Conservation (phyloP, 1,140 invertebrate genomes). For the Ceratoteleas bidentatus region DNA sequence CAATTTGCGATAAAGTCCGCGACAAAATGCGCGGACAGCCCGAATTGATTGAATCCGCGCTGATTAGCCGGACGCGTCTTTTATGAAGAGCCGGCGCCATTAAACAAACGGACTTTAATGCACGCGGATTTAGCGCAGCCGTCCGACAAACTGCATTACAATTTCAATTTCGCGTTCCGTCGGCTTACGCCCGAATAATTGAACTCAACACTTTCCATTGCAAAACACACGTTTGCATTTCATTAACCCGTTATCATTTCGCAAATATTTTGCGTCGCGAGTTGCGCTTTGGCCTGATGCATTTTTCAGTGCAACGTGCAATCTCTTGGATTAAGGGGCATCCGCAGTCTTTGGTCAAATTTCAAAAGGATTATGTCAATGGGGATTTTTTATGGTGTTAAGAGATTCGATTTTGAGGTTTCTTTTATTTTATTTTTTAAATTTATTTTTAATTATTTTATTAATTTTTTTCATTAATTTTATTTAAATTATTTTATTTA, state of each 20-base stretch:
- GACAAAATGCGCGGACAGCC: not conserved
- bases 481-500: too few species aligned
- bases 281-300: not conserved
- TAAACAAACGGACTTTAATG: slow-evolving; percentile 17
- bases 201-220: slow-evolving; percentile 24
- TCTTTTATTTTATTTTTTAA: too few species aligned
- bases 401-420: too few species aligned
- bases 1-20: too few species aligned
- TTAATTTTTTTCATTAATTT: too few species aligned
- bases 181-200: slow-evolving; percentile 23
- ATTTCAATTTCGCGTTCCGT: slow-evolving; percentile 22
- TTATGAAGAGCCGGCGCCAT: slow-evolving; percentile 8
- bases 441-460: too few species aligned
- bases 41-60: slow-evolving; percentile 18
- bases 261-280: slow-evolving; percentile 13
- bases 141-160: slow-evolving; percentile 7
- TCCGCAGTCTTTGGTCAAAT: too few species aligned
- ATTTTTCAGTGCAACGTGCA: too few species aligned
- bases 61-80: slow-evolving; percentile 13
- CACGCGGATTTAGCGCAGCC: slow-evolving; percentile 8
- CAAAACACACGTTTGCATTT: slow-evolving; percentile 30
- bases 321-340: too few species aligned
- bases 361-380: too few species aligned
- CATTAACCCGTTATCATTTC: slow-evolving; percentile 19
- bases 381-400: too few species aligned